phyloP scores from a whole-genome alignment of 2,113 vertebrate species.

The Falcunculus frontatus region DNA sequence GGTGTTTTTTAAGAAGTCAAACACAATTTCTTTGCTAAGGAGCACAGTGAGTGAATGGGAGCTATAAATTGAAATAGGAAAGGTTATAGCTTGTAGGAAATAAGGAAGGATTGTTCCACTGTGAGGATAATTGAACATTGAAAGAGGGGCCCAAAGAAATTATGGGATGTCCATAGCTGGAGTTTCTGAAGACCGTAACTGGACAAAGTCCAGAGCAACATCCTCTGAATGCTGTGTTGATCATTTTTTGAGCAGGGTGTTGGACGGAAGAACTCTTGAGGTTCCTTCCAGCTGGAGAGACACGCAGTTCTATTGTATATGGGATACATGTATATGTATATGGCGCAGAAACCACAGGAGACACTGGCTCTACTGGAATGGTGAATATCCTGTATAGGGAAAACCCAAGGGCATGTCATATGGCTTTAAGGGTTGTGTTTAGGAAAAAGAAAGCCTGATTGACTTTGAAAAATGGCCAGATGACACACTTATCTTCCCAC shows the following conservation, averaged over 20 bases:
- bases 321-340: background rate
- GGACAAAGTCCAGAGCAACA: background rate
- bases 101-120: background rate
- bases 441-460: background rate
- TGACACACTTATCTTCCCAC: background rate
- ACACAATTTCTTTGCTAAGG: background rate
- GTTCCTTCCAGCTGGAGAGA: background rate
- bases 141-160: background rate
- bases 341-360: background rate
- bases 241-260: background rate
- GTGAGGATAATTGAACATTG: background rate
- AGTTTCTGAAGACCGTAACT: background rate
- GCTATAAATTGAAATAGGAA: background rate
- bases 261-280: background rate
- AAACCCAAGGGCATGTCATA: background rate
- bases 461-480: background rate
- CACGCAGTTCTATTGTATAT: background rate
- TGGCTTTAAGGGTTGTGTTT: background rate
- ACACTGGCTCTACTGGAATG: background rate
- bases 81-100: background rate
- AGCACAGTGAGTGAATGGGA: background rate
- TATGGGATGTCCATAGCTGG: background rate
- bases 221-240: background rate
- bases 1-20: background rate
- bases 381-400: background rate